These are phyloP conservation scores for Sphaerodactylus townsendi DNA, from an alignment of 2,113 vertebrate species.

Conservation along the genomic window DNA sequence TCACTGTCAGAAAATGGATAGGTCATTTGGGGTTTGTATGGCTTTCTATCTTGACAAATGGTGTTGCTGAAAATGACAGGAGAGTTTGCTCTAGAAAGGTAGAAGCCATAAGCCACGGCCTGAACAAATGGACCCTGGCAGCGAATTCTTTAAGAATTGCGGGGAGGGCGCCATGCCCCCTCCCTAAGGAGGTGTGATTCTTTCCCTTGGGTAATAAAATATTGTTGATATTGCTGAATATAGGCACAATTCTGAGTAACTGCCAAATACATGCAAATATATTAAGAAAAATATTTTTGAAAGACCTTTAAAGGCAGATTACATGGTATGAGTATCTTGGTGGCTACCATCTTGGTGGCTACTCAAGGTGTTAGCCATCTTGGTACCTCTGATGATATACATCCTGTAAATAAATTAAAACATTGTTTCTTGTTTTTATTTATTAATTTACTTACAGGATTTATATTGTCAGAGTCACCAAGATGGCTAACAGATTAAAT, in stretches of 20 bases:
- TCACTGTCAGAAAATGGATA: not conserved
- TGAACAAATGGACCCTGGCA: not conserved
- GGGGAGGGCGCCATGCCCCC: too few species aligned
- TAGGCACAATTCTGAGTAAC: not conserved
- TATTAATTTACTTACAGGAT: too few species aligned
- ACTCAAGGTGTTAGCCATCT: too few species aligned
- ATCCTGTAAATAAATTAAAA: too few species aligned
- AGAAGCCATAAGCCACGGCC: not conserved
- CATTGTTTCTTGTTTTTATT: too few species aligned
- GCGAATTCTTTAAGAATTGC: not conserved
- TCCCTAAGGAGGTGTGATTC: not conserved
- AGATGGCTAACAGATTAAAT: too few species aligned
- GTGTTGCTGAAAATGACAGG: not conserved
- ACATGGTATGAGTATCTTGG: too few species aligned
- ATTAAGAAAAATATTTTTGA: not conserved
- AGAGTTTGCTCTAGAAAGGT: not conserved
- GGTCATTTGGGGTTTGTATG: not conserved
- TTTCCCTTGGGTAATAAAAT: not conserved
- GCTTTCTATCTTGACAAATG: not conserved
- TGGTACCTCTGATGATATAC: too few species aligned
- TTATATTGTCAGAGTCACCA: too few species aligned
- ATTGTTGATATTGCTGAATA: not conserved
- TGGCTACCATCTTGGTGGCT: too few species aligned
- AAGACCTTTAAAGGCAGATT: too few species aligned
- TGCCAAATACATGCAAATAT: not conserved